Evolutionary conservation across 2,797 vertebrate species (phyloP).

Genomic region (Echiichthys vipera): DNA sequence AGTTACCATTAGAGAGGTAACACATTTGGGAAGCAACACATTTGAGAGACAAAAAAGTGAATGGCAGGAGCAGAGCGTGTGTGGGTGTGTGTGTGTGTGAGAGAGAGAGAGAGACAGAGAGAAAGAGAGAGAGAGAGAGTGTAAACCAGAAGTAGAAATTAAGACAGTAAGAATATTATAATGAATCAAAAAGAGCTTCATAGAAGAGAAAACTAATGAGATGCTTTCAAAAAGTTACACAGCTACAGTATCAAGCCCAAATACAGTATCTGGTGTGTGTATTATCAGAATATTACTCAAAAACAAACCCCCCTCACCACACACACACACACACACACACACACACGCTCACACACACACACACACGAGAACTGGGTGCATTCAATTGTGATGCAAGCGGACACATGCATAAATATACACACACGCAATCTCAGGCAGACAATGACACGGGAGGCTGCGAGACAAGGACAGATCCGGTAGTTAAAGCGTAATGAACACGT

Average conservation of each 20-base stretch:
- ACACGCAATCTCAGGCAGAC: conserved; percentile 74
- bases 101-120: too few relatives aligned
- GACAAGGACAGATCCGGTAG: conserved; percentile 86
- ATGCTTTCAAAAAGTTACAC: neutral
- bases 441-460: conserved; percentile 79
- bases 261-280: conserved; percentile 15
- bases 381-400: conserved; percentile 70
- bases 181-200: conserved; percentile 21
- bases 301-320: neutral
- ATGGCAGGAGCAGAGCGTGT: conserved; percentile 4
- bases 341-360: conserved; percentile 30
- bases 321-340: conserved; percentile 29
- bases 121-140: too few relatives aligned
- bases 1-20: conserved; percentile 52
- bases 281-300: conserved; percentile 23
- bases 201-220: conserved; percentile 5
- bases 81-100: too few relatives aligned
- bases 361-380: conserved; percentile 32
- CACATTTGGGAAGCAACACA: conserved; percentile 37
- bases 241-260: conserved; percentile 27
- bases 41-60: conserved; percentile 31
- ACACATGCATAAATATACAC: conserved; percentile 75
- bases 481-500: conserved; percentile 87
- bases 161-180: conserved; percentile 10
- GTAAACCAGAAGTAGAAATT: conserved; percentile 12